A percentile compares a stretch with the other conserved stretches of the same genome.
phyloP scores from a whole-genome alignment of 2,888 invertebrate species.

The Hipparchia sbordonii region DNA sequence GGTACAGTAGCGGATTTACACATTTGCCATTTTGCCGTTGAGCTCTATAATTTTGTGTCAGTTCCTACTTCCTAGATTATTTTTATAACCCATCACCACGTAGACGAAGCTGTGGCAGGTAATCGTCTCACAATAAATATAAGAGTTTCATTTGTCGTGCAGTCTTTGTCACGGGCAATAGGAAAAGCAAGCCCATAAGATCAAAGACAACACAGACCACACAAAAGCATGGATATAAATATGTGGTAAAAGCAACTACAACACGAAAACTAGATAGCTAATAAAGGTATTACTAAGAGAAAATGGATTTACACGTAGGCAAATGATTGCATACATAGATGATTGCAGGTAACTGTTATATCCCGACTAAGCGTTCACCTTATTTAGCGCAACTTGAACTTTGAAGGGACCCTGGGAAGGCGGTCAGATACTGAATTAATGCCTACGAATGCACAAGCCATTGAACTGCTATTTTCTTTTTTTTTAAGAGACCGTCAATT shows the following conservation, averaged over 20 bases:
- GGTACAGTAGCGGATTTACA: no score
- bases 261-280: background rate
- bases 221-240: no score
- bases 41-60: no score
- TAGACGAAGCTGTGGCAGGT: no score
- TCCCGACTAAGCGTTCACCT: conserved; percentile 25
- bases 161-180: background rate
- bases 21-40: no score
- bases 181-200: no score
- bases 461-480: conserved; percentile 2
- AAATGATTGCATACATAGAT: conserved; percentile 18
- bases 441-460: background rate
- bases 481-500: no score
- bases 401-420: conserved; percentile 37
- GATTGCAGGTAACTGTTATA: conserved; percentile 28
- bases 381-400: conserved; percentile 34
- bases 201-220: no score
- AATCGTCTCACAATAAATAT: background rate
- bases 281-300: background rate
- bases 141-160: background rate
- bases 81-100: no score
- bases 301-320: background rate
- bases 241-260: conserved; percentile 7
- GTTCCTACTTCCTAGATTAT: no score
- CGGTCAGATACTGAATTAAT: conserved; percentile 22